Percentiles rank a stretch among this genome's conserved stretches.
phyloP scores from a whole-genome alignment of 2,113 vertebrate genomes.

The Rhinopomastus cyanomelas region DNA sequence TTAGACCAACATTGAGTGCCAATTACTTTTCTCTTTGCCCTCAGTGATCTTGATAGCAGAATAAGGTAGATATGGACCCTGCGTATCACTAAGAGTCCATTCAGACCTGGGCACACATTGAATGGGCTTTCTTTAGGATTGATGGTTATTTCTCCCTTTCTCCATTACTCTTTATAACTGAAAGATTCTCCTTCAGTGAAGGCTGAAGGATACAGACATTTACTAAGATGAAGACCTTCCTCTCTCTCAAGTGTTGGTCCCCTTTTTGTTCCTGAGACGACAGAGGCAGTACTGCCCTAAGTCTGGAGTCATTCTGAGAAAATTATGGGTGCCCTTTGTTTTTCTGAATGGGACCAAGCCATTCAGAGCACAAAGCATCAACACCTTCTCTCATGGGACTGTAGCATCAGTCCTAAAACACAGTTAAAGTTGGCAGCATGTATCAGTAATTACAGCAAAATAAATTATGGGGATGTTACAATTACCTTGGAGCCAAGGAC shows the following conservation, averaged over 20 bases:
- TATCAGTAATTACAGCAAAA: constrained; percentile 29
- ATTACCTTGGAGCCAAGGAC: constrained; percentile 30
- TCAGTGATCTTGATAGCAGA: neutral
- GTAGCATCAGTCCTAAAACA: neutral
- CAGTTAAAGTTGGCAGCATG: neutral
- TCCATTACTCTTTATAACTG: neutral
- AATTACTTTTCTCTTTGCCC: neutral
- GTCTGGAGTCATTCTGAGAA: neutral
- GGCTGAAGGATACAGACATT: constrained; percentile 18
- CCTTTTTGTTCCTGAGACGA: neutral
- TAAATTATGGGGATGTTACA: constrained; percentile 12
- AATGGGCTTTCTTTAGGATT: neutral
- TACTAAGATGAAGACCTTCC: neutral
- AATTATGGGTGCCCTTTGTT: neutral
- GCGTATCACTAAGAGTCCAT: neutral
- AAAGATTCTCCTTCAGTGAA: neutral
- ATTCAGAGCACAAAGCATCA: neutral
- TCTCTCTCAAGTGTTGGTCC: neutral
- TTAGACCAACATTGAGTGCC: neutral
- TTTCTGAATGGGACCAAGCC: neutral
- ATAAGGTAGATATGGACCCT: neutral
- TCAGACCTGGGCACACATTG: neutral
- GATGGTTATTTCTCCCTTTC: neutral
- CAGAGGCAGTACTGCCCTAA: neutral
- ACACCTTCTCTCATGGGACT: neutral